Evolutionary conservation across 2,797 vertebrate species (phyloP).

Genomic region (Xiphorhynchus erythropygius): DNA sequence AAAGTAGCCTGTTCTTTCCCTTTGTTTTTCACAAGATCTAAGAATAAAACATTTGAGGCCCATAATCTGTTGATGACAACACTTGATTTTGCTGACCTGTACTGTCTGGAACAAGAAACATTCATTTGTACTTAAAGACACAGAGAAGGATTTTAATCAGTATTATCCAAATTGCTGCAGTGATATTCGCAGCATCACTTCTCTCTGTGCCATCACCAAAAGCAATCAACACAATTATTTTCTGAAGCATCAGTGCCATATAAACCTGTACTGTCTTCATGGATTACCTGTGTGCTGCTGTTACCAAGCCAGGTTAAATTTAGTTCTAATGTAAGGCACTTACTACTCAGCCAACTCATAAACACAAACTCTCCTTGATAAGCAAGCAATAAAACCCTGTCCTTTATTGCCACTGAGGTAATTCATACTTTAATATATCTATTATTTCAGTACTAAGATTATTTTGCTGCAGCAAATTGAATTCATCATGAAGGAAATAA

Average conservation of each 20-base stretch:
- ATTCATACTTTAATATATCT: conserved; percentile 56
- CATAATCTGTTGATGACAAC: background rate
- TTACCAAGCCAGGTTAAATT: conserved; percentile 40
- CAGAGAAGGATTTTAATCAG: background rate
- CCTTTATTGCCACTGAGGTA: conserved; percentile 65
- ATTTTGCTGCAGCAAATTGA: conserved; percentile 51
- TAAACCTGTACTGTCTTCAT: background rate
- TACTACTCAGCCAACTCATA: conserved; percentile 46
- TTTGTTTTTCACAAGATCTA: background rate
- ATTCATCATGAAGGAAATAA: conserved; percentile 33
- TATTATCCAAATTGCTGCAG: background rate
- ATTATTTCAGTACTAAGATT: conserved; percentile 53
- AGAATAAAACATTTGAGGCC: background rate
- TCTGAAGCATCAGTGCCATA: background rate
- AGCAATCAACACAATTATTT: background rate
- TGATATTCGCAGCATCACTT: background rate
- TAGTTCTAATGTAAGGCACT: conserved; percentile 48
- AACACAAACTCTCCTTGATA: conserved; percentile 68
- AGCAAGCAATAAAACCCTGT: conserved; percentile 67
- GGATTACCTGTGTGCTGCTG: background rate
- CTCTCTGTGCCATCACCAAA: background rate
- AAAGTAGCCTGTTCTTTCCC: background rate
- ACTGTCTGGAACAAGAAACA: background rate
- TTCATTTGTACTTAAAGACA: background rate
- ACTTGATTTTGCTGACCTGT: background rate